Conservation (phyloP, 1,140 invertebrate species). For the Bombyx mori region ASM3026992v2 NC_085126.1:4864501-4865000, state of each 20-base stretch:
- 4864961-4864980: slow-evolving; percentile 10
- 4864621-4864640: slow-evolving; percentile 5
- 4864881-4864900: no score
- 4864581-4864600: not conserved
- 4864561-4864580: not conserved
- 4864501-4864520: slow-evolving; percentile 17
- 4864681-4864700: slow-evolving; percentile 39
- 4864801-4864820: no score
- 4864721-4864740: slow-evolving; percentile 8
- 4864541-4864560: slow-evolving; percentile 3
- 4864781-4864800: no score
- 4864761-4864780: slow-evolving; percentile 45
- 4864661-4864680: slow-evolving; percentile 35
- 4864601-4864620: slow-evolving; percentile 13
- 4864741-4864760: slow-evolving; percentile 42
- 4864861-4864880: no score
- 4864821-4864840: no score
- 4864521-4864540: slow-evolving; percentile 17
- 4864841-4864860: no score
- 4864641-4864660: slow-evolving; percentile 18
- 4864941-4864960: not conserved
- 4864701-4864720: slow-evolving; percentile 26
- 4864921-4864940: no score
- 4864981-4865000: slow-evolving; percentile 2
- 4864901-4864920: no score